Evolutionary conservation across 2,113 vertebrate genomes (phyloP), one percentile per base, ranked within the genome.

Genomic region (Fregata magnificens): DNA sequence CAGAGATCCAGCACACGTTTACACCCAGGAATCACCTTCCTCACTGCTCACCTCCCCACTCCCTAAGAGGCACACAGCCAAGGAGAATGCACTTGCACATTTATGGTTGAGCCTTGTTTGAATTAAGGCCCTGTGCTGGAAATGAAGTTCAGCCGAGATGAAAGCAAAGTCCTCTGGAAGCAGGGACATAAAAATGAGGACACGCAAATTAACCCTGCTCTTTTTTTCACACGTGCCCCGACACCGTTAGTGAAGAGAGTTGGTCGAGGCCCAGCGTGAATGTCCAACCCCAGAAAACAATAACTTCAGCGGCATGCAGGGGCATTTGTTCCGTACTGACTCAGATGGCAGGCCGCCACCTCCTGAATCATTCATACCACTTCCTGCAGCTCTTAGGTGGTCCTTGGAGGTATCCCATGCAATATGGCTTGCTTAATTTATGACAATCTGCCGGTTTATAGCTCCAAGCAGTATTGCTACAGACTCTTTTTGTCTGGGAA

Each of bases 321-420:
- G 93, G 44, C 89, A 66, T 32, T 59, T 1, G 3, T 45, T 74
- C 50, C 47, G 2, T 12, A 5, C 34, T 92, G 92, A 90, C 85
- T 94, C 74, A 67, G 88, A 44, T 66, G 94, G 94, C 88, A 70
- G 47, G 3, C 63, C 28, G 94, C 91, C 96, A 82, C 86, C 91
- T 28, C 93, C 93, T 91, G 95, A 94, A 59, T 91, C 93, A 96
- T 53, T n/a, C 72, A 2, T 5, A 55, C 82, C 77, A 1, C 86
- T 95, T 95, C 94, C 95, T 84, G 76, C 94, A 94, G 86, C 77
- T 50, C 94, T 52, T 13, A 81, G 93, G 91, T 94, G 95, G 83
- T 87, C 76, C 84, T n/a, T 4, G 72, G 72, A 88, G 69, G 58
- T n/a, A n/a, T 62, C 80, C 86, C 66, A 8, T 84, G 69, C 65